Percentiles rank a stretch among this genome's conserved stretches.
phyloP scores from a whole-genome alignment of 23 tunicate genomes.

The Ascidia mentula region DNA sequence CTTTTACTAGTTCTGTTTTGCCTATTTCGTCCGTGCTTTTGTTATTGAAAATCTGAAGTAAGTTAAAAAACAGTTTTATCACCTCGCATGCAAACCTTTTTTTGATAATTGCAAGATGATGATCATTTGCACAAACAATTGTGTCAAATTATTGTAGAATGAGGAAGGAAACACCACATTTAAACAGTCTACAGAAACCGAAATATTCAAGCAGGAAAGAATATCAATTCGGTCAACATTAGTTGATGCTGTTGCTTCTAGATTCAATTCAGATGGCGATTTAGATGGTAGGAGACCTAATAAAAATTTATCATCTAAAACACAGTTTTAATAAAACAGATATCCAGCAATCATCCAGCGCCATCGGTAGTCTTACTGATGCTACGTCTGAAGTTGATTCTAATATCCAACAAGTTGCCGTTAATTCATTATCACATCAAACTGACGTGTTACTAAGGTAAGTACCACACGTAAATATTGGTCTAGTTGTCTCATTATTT shows the following conservation, averaged over 20 bases:
- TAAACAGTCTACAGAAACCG: neutral
- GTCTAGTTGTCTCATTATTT: neutral
- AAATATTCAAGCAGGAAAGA: neutral
- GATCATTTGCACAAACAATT: too few species aligned
- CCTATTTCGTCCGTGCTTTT: too few species aligned
- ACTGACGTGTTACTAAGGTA: conserved; percentile 31
- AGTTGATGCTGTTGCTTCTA: conserved; percentile 48
- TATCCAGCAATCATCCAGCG: conserved; percentile 68
- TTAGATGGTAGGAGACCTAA: conserved; percentile 49
- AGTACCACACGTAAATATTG: neutral
- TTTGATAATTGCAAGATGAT: too few species aligned
- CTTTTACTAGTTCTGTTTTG: too few species aligned
- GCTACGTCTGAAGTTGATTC: conserved; percentile 58
- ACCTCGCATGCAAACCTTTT: too few species aligned
- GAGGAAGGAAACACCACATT: too few species aligned
- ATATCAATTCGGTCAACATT: conserved; percentile 31
- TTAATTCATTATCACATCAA: conserved; percentile 49
- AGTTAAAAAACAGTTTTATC: too few species aligned
- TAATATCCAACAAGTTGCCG: conserved; percentile 47
- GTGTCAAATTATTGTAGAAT: too few species aligned
- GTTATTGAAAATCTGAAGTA: too few species aligned
- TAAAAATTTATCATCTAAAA: neutral
- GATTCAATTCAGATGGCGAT: conserved; percentile 55
- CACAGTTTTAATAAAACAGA: conserved; percentile 14
- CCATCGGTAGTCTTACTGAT: conserved; percentile 52